A percentile compares a stretch with the other conserved stretches of the same genome.
Evolutionary conservation across 2,888 invertebrate genomes (phyloP).

Genomic region (Pachycephus smyrnensis): DNA sequence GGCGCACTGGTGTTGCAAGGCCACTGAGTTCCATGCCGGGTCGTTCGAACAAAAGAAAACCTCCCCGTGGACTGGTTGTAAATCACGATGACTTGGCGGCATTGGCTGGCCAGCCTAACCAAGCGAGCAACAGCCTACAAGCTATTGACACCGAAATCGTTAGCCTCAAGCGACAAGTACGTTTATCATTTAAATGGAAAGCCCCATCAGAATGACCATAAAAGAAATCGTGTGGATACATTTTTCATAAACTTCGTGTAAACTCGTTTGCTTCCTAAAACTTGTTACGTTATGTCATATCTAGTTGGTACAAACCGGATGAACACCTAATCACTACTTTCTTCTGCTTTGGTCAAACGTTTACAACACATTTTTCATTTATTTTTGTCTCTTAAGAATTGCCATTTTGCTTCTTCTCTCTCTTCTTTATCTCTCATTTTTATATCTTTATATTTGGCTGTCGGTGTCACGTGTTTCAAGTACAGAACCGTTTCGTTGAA

Average conservation of each 20-base stretch:
- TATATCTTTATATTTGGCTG: neutral
- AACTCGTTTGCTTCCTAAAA: slow-evolving; percentile 11
- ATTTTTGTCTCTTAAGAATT: neutral
- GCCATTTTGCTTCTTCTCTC: neutral
- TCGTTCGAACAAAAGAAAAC: slow-evolving; percentile 77
- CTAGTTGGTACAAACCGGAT: neutral
- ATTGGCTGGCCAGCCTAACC: slow-evolving; percentile 84
- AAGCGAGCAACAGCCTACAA: slow-evolving; percentile 80
- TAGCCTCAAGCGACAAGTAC: slow-evolving; percentile 96
- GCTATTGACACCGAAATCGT: slow-evolving; percentile 94
- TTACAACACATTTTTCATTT: neutral
- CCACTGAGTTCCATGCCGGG: slow-evolving; percentile 69
- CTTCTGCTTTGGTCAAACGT: neutral
- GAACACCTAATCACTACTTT: neutral
- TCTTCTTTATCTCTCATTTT: neutral
- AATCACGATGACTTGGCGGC: slow-evolving; percentile 96
- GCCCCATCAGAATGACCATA: slow-evolving; percentile 18
- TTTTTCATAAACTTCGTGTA: slow-evolving; percentile 42
- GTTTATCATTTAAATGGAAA: slow-evolving; percentile 62
- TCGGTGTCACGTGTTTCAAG: neutral
- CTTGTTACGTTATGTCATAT: neutral
- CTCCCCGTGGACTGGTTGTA: slow-evolving; percentile 97
- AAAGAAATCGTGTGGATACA: slow-evolving; percentile 61
- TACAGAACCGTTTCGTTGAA: no score
- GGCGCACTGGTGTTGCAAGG: slow-evolving; percentile 70